phyloP scores from a whole-genome alignment of 2,113 vertebrate species.

The Azemiops feae region DNA sequence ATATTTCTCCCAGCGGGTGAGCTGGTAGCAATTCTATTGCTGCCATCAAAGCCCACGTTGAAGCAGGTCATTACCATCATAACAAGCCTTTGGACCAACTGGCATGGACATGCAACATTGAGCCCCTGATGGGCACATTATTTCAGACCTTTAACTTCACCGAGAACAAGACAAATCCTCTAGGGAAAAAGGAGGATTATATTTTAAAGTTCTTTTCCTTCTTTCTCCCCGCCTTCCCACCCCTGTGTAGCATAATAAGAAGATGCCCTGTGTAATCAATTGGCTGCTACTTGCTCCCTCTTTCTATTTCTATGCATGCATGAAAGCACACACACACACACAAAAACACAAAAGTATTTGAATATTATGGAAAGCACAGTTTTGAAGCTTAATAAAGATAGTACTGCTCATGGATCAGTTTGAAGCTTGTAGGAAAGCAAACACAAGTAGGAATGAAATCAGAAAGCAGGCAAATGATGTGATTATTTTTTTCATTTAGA shows the following conservation, averaged over 20 bases:
- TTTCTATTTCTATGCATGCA: neutral
- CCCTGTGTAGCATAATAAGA: slow-evolving; percentile 66
- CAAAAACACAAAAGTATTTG: neutral
- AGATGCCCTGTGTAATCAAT: slow-evolving; percentile 64
- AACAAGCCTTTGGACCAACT: slow-evolving; percentile 85
- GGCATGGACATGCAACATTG: slow-evolving; percentile 83
- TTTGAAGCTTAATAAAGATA: slow-evolving; percentile 33
- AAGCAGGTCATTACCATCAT: slow-evolving; percentile 82
- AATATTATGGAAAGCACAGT: neutral
- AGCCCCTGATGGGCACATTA: slow-evolving; percentile 81
- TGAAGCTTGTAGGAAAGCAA: neutral
- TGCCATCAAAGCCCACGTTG: slow-evolving; percentile 76
- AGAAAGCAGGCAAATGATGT: slow-evolving; percentile 19
- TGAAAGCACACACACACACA: neutral
- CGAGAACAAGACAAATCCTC: slow-evolving; percentile 76
- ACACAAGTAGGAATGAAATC: slow-evolving; percentile 33
- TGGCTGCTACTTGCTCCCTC: slow-evolving; percentile 48
- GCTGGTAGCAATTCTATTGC: slow-evolving; percentile 77
- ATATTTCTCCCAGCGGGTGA: slow-evolving; percentile 85
- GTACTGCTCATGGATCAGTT: neutral
- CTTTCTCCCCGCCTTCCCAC: neutral
- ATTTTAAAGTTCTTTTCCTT: slow-evolving; percentile 75
- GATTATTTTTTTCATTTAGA: neutral
- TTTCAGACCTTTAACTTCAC: slow-evolving; percentile 81
- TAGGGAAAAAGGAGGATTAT: slow-evolving; percentile 69